These are phyloP conservation scores for Ivindomyrus marchei DNA, from an alignment of 2,113 vertebrate genomes.

Conservation along the genomic window DNA sequence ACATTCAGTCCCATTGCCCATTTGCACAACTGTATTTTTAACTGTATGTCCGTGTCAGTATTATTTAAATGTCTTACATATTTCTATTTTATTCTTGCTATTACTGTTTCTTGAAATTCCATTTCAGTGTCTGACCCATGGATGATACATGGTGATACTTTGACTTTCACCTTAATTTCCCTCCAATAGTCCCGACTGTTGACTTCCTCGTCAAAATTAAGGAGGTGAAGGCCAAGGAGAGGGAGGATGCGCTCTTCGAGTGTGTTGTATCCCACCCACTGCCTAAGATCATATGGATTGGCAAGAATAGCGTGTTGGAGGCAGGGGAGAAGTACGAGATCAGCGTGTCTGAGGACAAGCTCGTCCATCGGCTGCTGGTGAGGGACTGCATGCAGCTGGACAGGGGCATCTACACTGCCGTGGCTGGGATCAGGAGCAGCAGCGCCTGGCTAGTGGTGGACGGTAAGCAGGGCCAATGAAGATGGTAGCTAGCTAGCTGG, in stretches of 20 bases:
- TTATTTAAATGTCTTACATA: background rate
- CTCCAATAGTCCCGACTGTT: slow-evolving; percentile 57
- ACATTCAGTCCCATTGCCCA: background rate
- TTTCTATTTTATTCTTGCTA: background rate
- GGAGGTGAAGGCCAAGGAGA: slow-evolving; percentile 56
- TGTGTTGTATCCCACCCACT: slow-evolving; percentile 63
- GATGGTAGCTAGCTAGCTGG: background rate
- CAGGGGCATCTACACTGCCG: slow-evolving; percentile 68
- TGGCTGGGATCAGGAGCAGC: slow-evolving; percentile 57
- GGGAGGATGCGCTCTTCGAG: slow-evolving; percentile 58
- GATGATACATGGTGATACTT: background rate
- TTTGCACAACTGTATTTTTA: background rate
- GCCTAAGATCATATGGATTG: slow-evolving; percentile 59
- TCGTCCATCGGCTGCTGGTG: slow-evolving; percentile 68
- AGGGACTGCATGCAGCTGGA: slow-evolving; percentile 54
- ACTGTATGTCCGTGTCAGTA: background rate
- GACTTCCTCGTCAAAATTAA: slow-evolving; percentile 59
- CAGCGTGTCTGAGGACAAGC: slow-evolving; percentile 58
- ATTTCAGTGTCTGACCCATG: background rate
- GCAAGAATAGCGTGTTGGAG: slow-evolving; percentile 53
- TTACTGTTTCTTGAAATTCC: background rate
- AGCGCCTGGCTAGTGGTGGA: slow-evolving; percentile 72
- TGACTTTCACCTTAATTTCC: background rate
- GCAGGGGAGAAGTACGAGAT: slow-evolving; percentile 59
- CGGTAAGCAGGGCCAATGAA: background rate